Evolutionary conservation across 2,113 vertebrate genomes (phyloP).

Genomic region (Bolborhynchus lineola): DNA sequence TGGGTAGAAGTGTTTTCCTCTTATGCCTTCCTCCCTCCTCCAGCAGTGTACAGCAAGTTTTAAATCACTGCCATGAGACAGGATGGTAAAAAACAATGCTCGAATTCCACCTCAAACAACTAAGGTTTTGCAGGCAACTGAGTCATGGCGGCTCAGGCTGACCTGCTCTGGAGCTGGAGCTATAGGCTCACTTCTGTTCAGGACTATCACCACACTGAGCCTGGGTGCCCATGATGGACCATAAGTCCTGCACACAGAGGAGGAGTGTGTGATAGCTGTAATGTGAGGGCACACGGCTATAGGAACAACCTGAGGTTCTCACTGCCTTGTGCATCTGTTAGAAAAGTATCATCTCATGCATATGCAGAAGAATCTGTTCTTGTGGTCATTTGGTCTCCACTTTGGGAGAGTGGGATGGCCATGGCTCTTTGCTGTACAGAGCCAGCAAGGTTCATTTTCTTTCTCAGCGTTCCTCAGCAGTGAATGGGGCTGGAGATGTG

Average conservation of each 20-base stretch:
- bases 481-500: not conserved
- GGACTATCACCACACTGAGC: not conserved
- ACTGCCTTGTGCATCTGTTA: not conserved
- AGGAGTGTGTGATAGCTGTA: not conserved
- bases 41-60: not conserved
- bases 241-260: not conserved
- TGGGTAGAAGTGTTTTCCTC: not conserved
- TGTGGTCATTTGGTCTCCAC: not conserved
- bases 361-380: not conserved
- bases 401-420: not conserved
- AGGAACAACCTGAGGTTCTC: not conserved
- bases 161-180: not conserved
- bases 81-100: not conserved
- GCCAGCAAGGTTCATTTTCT: not conserved
- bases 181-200: not conserved
- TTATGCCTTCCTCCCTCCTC: not conserved
- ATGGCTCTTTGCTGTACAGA: not conserved
- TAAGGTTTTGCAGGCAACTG: not conserved
- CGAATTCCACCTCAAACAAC: not conserved
- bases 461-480: not conserved
- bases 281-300: not conserved
- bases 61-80: not conserved
- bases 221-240: fast-evolving
- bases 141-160: not conserved
- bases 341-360: fast-evolving